These are phyloP conservation scores for Lagria hirta DNA, from an alignment of 2,888 invertebrate species.

Conservation along the genomic window DNA sequence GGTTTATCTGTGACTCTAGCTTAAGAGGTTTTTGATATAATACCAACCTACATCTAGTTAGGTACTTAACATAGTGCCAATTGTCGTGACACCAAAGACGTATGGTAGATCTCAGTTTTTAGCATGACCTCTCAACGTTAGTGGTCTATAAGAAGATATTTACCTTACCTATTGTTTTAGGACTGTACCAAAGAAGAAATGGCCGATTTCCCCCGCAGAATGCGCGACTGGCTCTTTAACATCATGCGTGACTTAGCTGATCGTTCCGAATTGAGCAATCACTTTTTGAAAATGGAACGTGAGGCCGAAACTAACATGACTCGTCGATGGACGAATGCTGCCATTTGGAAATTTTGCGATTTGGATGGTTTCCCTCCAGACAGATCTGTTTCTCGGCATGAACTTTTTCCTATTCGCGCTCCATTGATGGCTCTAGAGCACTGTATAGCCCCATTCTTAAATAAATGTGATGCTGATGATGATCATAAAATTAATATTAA, in stretches of 20 bases:
- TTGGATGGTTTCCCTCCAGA: slow-evolving; percentile 91
- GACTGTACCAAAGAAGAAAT: slow-evolving; percentile 83
- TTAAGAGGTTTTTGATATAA: too few species aligned
- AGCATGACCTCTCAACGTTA: too few species aligned
- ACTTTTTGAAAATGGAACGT: slow-evolving; percentile 83
- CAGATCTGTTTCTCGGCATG: slow-evolving; percentile 86
- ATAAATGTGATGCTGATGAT: slow-evolving; percentile 83
- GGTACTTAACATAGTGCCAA: too few species aligned
- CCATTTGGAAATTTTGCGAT: slow-evolving; percentile 98
- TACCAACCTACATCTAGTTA: too few species aligned
- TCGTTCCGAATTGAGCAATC: slow-evolving; percentile 77
- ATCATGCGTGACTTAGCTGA: slow-evolving; percentile 94
- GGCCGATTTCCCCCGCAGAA: slow-evolving; percentile 92
- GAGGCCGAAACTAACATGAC: slow-evolving; percentile 87
- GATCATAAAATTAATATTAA: slow-evolving; percentile 88
- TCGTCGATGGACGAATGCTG: slow-evolving; percentile 86
- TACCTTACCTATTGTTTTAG: too few species aligned
- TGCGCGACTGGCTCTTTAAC: slow-evolving; percentile 98
- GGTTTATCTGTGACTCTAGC: too few species aligned
- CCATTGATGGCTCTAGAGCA: slow-evolving; percentile 95
- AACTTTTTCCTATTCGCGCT: slow-evolving; percentile 93
- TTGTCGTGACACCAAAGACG: too few species aligned
- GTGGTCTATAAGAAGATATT: slow-evolving; percentile 1
- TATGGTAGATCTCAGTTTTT: too few species aligned
- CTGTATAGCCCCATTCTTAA: slow-evolving; percentile 95